Evolutionary conservation across 2,113 vertebrate species (phyloP).

Genomic region (Sinosuthora webbiana): DNA sequence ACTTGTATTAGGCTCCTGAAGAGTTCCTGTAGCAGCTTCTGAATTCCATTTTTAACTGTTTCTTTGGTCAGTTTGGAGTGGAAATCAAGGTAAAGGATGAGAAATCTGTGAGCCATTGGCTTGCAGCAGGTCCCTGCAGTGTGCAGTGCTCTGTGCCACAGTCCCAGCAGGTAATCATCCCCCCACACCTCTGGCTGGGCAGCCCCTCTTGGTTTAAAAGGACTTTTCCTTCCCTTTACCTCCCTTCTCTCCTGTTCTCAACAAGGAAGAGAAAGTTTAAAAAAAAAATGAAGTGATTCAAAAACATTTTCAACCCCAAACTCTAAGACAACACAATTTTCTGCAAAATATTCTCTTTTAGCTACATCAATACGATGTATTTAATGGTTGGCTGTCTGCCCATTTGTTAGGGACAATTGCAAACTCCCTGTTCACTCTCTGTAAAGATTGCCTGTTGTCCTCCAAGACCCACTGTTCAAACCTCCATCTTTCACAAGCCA

Average conservation of each 20-base stretch:
- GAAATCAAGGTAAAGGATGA: neutral
- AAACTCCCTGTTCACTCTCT: neutral
- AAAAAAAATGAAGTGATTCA: rapidly evolving
- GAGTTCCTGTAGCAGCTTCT: neutral
- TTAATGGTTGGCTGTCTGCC: rapidly evolving
- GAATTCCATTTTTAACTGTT: neutral
- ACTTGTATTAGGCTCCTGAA: neutral
- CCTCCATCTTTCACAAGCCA: neutral
- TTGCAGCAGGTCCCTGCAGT: neutral
- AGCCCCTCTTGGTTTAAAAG: neutral
- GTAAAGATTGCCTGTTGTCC: neutral
- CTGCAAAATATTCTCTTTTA: neutral
- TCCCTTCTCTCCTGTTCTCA: neutral
- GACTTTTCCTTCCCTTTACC: neutral
- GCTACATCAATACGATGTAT: neutral
- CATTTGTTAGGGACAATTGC: neutral
- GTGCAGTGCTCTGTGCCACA: neutral
- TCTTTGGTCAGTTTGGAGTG: neutral
- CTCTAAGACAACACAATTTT: rapidly evolving
- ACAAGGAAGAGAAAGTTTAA: neutral
- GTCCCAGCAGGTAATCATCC: neutral
- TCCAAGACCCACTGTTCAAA: neutral
- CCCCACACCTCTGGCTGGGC: neutral
- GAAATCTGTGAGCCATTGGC: neutral
- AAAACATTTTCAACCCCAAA: neutral